Conservation (phyloP, 2,113 vertebrate species). For the Odontesthes bonariensis region DNA sequence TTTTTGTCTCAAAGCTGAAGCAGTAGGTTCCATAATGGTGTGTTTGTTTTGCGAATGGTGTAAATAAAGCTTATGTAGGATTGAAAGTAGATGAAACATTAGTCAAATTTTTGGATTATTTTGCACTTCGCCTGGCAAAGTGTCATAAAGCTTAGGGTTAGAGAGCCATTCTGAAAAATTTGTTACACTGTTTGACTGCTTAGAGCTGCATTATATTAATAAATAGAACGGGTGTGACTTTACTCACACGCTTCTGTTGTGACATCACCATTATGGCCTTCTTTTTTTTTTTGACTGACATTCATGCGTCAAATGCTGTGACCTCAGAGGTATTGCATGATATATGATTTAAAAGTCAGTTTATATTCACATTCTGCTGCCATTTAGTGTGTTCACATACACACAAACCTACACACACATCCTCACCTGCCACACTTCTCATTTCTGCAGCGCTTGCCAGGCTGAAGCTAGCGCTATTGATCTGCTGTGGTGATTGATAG, state of each 20-base stretch:
- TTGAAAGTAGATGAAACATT: background rate
- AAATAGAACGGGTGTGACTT: constrained; percentile 4
- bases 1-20: no score
- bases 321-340: constrained; percentile 22
- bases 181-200: background rate
- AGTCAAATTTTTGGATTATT: background rate
- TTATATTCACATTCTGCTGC: constrained; percentile 13
- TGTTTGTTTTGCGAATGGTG: no score
- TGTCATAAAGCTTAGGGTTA: background rate
- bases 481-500: constrained; percentile 67
- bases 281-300: constrained; percentile 1
- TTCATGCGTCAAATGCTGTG: constrained; percentile 46
- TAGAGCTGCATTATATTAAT: background rate
- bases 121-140: background rate
- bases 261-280: constrained; percentile 15
- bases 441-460: constrained; percentile 57
- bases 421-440: constrained; percentile 29
- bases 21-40: no score
- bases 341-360: constrained; percentile 44
- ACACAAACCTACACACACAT: constrained; percentile 13
- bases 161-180: background rate
- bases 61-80: background rate
- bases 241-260: constrained; percentile 25
- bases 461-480: constrained; percentile 56
- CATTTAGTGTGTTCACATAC: constrained; percentile 14